Percentiles rank a stretch among this genome's conserved stretches.
These are phyloP conservation scores for Cygnus olor DNA, from an alignment of 2,797 vertebrate species.

Conservation along the genomic window DNA sequence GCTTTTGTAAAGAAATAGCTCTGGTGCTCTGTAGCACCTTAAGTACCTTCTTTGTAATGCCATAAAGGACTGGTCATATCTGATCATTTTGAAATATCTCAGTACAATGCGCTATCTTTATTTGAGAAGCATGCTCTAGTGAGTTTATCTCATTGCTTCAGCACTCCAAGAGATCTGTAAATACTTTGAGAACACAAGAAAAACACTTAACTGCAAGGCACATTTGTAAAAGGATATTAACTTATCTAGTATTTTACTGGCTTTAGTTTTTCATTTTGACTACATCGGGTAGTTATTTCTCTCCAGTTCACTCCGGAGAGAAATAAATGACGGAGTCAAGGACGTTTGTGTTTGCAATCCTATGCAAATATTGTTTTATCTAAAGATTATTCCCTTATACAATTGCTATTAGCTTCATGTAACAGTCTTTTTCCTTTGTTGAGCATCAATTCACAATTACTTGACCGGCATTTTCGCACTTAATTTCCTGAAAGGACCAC, in stretches of 20 bases:
- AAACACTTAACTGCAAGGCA: neutral
- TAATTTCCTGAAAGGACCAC: conserved; percentile 23
- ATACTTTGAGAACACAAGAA: neutral
- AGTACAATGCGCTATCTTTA: neutral
- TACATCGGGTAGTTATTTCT: neutral
- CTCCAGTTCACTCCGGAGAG: neutral
- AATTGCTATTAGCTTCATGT: neutral
- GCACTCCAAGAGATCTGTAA: neutral
- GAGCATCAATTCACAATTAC: neutral
- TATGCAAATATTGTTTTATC: neutral
- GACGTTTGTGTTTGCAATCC: neutral
- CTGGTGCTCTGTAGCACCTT: neutral
- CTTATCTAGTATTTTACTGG: neutral
- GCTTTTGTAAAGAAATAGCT: neutral
- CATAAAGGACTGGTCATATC: neutral
- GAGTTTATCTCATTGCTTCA: neutral
- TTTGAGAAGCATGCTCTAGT: neutral
- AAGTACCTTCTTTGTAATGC: neutral
- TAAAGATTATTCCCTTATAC: neutral
- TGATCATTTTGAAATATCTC: neutral
- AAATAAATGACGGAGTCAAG: neutral
- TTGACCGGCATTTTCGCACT: neutral
- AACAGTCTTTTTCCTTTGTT: neutral
- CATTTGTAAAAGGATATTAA: neutral
- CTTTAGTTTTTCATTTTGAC: neutral